Base-by-base conservation (phyloP, 2,797 vertebrate genomes). In the Coreius guichenoti region DNA sequence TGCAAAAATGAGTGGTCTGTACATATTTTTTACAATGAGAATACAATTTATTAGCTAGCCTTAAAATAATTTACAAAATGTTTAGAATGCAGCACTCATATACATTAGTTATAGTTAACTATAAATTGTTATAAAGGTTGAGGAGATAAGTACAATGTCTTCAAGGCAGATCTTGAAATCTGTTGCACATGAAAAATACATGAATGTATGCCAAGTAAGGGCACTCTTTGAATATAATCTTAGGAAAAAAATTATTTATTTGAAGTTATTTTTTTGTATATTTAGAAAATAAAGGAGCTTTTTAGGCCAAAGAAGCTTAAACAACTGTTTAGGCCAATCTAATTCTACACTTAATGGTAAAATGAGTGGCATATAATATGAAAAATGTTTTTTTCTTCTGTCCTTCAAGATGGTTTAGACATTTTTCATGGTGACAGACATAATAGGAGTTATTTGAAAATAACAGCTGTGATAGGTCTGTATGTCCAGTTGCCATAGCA, bases 371-470 rank as follows among this genome's bases (percentile, higher is more conserved):
- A 14, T n/a, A 58, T 58, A 47, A 47, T 14, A 47, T 47, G 4
- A 47, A 1, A 1, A 2, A 3, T 8, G 1, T 8, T 21, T 54
- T 51, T 21, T 3, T 54, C 6, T 54, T 16, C 17, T 45, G 23
- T 45, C 23, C 14, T 26, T n/a, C 9, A 75, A 75, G 47, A 51
- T 3, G 17, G 14, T 61, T 61, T 26, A 78, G 2, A 79, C 2
- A 3, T 43, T 72, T 79, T 47, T 47, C 33, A 63, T 43, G 23
- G 56, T 63, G 26, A 63, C 39, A 7, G 58, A 79, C 76, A 47
- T 63, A 39, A 63, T 58, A 61, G 36, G n/a, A 63, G 58, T 65
- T 63, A 31, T 79, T 45, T 65, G 3, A 47, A 80, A 45, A 80
- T 31, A 49, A 31, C 39, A 63, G 5, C 39, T 65, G 33, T 26